Evolutionary conservation across 2,113 vertebrate species (phyloP).

Genomic region (Bombycilla garrulus): DNA sequence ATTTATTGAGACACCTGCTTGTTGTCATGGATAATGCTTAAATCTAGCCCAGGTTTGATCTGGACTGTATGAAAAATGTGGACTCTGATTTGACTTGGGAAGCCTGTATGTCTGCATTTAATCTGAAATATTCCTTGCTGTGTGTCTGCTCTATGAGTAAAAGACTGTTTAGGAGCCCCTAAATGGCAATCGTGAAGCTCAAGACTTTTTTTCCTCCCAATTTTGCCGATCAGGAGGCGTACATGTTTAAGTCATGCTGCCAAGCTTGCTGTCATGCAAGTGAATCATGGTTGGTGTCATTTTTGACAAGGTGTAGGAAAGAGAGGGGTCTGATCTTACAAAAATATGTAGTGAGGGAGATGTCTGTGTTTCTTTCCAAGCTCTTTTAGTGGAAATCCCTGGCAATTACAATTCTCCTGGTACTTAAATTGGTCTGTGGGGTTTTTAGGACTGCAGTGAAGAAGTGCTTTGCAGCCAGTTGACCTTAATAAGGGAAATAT

Average conservation of each 20-base stretch:
- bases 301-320: background rate
- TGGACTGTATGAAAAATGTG: background rate
- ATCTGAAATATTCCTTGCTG: background rate
- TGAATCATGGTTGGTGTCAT: background rate
- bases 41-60: background rate
- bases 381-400: background rate
- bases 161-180: background rate
- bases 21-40: background rate
- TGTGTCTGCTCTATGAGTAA: background rate
- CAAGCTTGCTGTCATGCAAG: background rate
- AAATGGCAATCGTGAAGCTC: background rate
- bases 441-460: background rate
- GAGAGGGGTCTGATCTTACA: background rate
- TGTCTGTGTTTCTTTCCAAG: background rate
- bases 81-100: background rate
- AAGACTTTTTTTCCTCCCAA: background rate
- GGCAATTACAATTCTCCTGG: background rate
- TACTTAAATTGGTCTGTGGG: background rate
- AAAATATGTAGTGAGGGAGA: background rate
- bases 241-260: background rate
- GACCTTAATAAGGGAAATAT: slow-evolving; percentile 60
- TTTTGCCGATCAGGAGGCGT: background rate
- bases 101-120: background rate
- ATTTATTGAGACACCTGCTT: background rate
- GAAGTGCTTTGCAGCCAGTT: slow-evolving; percentile 21